A percentile compares a stretch with the other conserved stretches of the same genome.
Evolutionary conservation across 2,113 vertebrate species (phyloP).

Genomic region (Nerophis ophidion): DNA sequence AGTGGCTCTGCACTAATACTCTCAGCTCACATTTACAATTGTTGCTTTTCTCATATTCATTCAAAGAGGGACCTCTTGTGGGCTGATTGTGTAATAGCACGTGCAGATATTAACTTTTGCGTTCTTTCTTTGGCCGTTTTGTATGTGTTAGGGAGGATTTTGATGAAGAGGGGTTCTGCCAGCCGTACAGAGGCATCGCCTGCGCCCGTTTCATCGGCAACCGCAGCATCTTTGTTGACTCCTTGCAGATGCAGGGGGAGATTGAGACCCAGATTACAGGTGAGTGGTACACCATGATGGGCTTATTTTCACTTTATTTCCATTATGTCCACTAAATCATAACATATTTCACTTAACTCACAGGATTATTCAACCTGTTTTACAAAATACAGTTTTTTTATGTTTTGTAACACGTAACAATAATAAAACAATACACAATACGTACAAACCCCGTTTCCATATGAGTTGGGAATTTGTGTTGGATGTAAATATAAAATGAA

Average conservation of each 20-base stretch:
- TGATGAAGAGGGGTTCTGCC: slow-evolving; percentile 96
- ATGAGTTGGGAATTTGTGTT: too few relatives aligned
- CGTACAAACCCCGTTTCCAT: too few relatives aligned
- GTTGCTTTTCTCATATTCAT: slow-evolving; percentile 9
- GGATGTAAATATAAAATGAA: too few relatives aligned
- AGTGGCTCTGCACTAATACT: background rate
- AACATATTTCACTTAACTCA: too few relatives aligned
- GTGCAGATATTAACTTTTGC: background rate
- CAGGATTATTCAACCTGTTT: too few relatives aligned
- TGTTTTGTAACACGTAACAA: too few relatives aligned
- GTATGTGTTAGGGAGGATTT: slow-evolving; percentile 80
- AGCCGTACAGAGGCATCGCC: slow-evolving; percentile 97
- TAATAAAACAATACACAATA: too few relatives aligned
- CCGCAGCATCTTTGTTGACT: slow-evolving; percentile 95
- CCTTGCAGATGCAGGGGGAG: slow-evolving; percentile 97
- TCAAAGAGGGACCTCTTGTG: slow-evolving; percentile 64
- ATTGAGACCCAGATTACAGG: slow-evolving; percentile 99
- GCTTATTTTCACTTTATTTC: too few relatives aligned
- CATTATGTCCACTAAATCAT: too few relatives aligned
- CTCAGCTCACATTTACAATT: background rate
- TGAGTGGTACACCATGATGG: slow-evolving; percentile 38
- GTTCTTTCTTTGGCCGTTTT: background rate
- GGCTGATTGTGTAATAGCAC: background rate
- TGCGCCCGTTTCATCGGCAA: slow-evolving; percentile 96
- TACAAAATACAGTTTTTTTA: too few relatives aligned